Percentiles rank a stretch among this genome's conserved stretches.
phyloP scores from a whole-genome alignment of 1,140 invertebrate species.

The Drosophila persimilis region DNA sequence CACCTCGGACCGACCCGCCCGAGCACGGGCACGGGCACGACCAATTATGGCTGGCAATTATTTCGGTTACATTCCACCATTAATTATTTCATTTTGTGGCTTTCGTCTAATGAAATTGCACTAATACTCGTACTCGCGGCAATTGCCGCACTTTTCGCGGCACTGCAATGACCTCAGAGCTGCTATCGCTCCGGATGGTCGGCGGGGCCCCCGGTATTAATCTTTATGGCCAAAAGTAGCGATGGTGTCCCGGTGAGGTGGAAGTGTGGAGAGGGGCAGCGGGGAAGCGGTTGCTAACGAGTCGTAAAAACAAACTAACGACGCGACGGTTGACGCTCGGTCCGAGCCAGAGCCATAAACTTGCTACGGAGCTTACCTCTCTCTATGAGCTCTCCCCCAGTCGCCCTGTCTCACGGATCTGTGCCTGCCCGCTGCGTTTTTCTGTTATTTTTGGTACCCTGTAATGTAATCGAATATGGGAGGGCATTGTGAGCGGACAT shows the following conservation, averaged over 20 bases:
- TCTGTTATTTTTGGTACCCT: no score
- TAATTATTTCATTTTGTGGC: slow-evolving; percentile 61
- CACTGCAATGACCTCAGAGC: slow-evolving; percentile 44
- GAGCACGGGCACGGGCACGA: background rate
- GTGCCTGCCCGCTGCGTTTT: no score
- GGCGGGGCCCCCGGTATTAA: slow-evolving; percentile 20
- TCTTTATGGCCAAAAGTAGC: slow-evolving; percentile 33
- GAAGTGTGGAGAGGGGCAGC: background rate
- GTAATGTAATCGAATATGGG: no score
- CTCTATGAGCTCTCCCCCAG: background rate
- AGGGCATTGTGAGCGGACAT: no score
- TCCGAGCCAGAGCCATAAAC: slow-evolving; percentile 42
- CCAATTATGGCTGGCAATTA: slow-evolving; percentile 41
- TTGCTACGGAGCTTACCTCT: background rate
- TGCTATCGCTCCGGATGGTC: slow-evolving; percentile 28
- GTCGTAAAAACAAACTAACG: slow-evolving; percentile 68
- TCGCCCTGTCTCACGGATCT: background rate
- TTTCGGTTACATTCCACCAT: slow-evolving; percentile 40
- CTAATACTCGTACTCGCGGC: slow-evolving; percentile 15
- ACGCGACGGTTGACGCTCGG: slow-evolving; percentile 19
- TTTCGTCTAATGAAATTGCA: slow-evolving; percentile 52
- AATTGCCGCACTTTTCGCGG: slow-evolving; percentile 41
- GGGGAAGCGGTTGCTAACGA: slow-evolving; percentile 12
- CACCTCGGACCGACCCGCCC: no score
- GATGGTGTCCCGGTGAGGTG: slow-evolving; percentile 1